A percentile compares a stretch with the other conserved stretches of the same genome.
Evolutionary conservation across 2,888 invertebrate genomes (phyloP).

Genomic region (Macrosoma leucophasiata): DNA sequence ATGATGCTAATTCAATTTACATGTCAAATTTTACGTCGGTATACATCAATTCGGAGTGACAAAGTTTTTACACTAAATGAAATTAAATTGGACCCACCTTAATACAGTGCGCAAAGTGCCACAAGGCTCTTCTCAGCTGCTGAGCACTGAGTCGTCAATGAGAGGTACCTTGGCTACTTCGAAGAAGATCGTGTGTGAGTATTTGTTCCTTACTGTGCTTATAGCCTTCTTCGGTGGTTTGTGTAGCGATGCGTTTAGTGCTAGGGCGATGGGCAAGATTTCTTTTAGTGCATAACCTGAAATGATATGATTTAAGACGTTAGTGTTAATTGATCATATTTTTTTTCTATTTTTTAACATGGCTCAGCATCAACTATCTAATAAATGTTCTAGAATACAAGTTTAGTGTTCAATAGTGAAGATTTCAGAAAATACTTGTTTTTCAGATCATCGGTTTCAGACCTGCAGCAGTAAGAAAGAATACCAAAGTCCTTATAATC

Average conservation of each 20-base stretch:
- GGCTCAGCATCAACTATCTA: too few relatives aligned
- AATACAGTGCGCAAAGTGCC: constrained; percentile 46
- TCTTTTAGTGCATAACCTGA: constrained; percentile 85
- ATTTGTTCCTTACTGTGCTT: constrained; percentile 93
- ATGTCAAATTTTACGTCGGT: too few relatives aligned
- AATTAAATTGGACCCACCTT: constrained; percentile 54
- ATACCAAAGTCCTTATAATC: too few relatives aligned
- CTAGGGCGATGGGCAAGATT: constrained; percentile 80
- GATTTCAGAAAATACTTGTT: too few relatives aligned
- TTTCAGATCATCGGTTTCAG: too few relatives aligned
- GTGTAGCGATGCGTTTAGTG: constrained; percentile 85
- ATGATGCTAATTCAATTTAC: neutral
- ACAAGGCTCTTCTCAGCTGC: constrained; percentile 47
- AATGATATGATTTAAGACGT: too few relatives aligned
- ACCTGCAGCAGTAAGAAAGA: too few relatives aligned
- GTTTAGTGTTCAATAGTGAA: too few relatives aligned
- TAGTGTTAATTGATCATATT: too few relatives aligned
- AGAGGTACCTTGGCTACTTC: constrained; percentile 91
- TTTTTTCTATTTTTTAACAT: too few relatives aligned
- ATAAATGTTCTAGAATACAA: too few relatives aligned
- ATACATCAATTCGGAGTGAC: too few relatives aligned
- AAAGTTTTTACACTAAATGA: constrained; percentile 16
- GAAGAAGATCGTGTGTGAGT: constrained; percentile 95
- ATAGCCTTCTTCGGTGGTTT: constrained; percentile 86
- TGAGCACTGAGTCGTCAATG: constrained; percentile 48